phyloP scores from a whole-genome alignment of 1,140 invertebrate species.

The Lutraria rhynchaena region DNA sequence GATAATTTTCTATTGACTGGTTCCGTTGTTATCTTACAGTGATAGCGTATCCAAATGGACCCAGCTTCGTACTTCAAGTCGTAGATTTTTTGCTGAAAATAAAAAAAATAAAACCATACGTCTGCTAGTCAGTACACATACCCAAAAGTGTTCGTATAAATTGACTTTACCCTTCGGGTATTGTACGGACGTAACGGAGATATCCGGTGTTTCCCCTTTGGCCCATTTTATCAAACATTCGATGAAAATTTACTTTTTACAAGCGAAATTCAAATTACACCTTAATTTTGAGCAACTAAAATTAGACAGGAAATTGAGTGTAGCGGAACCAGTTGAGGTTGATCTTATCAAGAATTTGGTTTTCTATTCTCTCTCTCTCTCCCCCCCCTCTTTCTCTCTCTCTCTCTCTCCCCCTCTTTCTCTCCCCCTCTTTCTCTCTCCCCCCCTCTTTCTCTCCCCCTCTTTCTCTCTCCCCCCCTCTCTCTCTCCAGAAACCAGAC shows the following conservation, averaged over 20 bases:
- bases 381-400: background rate
- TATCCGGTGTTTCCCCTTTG: background rate
- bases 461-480: no score
- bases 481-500: no score
- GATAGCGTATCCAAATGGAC: conserved; percentile 15
- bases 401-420: no score
- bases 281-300: background rate
- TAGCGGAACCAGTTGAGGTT: no score
- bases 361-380: background rate
- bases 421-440: no score
- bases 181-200: background rate
- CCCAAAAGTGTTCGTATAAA: background rate
- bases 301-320: background rate
- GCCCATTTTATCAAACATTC: background rate
- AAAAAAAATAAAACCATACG: no score
- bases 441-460: no score
- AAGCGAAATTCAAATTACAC: background rate
- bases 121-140: no score
- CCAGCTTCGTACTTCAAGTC: conserved; percentile 38
- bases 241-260: background rate
- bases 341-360: no score
- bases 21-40: background rate
- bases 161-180: background rate
- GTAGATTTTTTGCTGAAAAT: conserved; percentile 46
- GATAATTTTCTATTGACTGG: conserved; percentile 20